Conservation (phyloP, 2,888 invertebrate species). For the Lottia gigantea region DNA sequence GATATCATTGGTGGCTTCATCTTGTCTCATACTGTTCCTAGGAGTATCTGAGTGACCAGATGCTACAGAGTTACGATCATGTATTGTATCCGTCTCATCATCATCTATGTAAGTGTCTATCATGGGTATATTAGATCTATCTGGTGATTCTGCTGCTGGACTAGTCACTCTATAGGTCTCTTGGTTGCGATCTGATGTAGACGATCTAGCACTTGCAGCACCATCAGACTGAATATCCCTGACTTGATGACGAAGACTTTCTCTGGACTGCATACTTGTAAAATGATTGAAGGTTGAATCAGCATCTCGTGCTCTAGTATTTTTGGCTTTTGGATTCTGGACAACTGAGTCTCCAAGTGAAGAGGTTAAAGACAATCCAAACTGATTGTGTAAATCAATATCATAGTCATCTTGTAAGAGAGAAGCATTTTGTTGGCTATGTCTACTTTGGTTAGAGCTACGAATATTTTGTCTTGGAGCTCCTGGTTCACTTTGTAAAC, state of each 20-base stretch:
- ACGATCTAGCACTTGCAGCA: neutral
- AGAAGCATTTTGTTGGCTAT: too few species aligned
- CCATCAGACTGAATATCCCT: neutral
- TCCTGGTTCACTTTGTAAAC: too few species aligned
- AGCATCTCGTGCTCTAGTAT: slow-evolving; percentile 5
- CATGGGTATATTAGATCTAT: neutral
- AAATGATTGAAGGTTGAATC: slow-evolving; percentile 12
- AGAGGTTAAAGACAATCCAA: neutral
- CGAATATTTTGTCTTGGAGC: too few species aligned
- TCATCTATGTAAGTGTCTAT: neutral
- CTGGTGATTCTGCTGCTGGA: neutral
- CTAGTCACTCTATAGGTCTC: neutral
- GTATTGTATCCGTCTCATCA: neutral
- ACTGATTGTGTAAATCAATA: too few species aligned
- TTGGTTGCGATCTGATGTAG: neutral
- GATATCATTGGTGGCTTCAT: neutral
- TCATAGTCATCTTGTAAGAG: too few species aligned
- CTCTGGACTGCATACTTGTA: neutral
- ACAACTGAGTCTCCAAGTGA: neutral
- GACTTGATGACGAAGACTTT: neutral
- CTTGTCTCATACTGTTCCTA: neutral
- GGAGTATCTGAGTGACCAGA: neutral
- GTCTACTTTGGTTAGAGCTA: too few species aligned
- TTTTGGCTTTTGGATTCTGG: neutral
- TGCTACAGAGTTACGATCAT: neutral